Evolutionary conservation across 1,140 invertebrate species (phyloP).

Genomic region (Lordiphosa clarofinis): DNA sequence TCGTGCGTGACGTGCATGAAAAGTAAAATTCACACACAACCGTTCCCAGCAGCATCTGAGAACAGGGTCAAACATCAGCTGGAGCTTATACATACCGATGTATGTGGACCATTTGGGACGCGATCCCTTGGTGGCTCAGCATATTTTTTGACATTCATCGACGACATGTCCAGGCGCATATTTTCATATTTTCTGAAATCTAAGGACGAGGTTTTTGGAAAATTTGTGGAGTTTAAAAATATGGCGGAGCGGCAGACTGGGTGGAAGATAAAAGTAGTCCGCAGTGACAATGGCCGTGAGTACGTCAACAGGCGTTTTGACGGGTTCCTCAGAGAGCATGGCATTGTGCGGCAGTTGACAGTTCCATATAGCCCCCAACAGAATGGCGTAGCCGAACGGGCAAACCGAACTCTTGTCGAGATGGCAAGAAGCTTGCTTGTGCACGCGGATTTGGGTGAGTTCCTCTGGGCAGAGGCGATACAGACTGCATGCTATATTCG

Average conservation of each 20-base stretch:
- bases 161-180: constrained; percentile 12
- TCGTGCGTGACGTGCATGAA: constrained; percentile 1
- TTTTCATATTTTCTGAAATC: constrained; percentile 13
- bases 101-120: constrained; percentile 6
- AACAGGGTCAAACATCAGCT: too few relatives aligned
- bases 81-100: background rate
- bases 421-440: constrained; percentile 7
- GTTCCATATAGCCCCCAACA: constrained; percentile 7
- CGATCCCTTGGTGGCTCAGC: background rate
- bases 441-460: background rate
- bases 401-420: background rate
- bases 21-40: background rate
- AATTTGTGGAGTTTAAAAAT: constrained; percentile 17
- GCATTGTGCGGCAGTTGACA: too few relatives aligned
- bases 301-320: constrained; percentile 9
- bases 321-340: background rate
- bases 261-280: too few relatives aligned
- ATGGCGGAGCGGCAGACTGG: too few relatives aligned
- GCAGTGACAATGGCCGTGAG: background rate
- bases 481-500: constrained; percentile 1
- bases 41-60: background rate
- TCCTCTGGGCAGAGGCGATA: background rate
- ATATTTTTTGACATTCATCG: constrained; percentile 10
- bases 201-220: constrained; percentile 11
- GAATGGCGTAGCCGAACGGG: constrained; percentile 9